Conservation (phyloP, 2,113 vertebrate genomes). For the Halcyon malimbica region DNA sequence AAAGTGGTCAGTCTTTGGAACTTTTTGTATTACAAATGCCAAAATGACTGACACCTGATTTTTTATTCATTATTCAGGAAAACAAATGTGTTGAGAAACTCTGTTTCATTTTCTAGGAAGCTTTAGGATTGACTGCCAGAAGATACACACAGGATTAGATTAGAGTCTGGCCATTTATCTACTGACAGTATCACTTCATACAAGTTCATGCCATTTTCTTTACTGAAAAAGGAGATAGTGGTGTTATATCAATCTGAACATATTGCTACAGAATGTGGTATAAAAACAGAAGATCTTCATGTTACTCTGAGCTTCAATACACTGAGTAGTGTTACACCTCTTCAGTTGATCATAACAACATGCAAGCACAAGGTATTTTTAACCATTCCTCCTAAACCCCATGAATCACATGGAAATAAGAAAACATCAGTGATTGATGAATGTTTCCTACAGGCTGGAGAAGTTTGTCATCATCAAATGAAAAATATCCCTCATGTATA, state of each 20-base stretch:
- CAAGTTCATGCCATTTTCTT: background rate
- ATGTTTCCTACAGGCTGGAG: background rate
- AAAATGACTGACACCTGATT: background rate
- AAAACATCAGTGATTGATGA: background rate
- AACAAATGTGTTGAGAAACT: background rate
- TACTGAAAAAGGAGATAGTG: background rate
- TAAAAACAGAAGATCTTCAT: background rate
- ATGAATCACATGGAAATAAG: background rate
- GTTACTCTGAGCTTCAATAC: background rate
- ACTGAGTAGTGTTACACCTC: background rate
- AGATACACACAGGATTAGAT: background rate
- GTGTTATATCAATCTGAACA: background rate
- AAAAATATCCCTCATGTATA: background rate
- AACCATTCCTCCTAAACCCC: background rate
- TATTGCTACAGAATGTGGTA: background rate
- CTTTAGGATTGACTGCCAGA: background rate
- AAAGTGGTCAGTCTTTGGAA: background rate
- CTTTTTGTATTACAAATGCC: background rate
- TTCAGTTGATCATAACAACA: background rate
- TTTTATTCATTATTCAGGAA: background rate
- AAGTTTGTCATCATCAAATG: background rate
- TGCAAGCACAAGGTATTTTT: background rate
- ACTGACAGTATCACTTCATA: background rate
- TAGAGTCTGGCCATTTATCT: background rate
- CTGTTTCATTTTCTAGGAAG: background rate